Conservation (phyloP, 2,888 invertebrate species). For the Oasisia sp. region DNA sequence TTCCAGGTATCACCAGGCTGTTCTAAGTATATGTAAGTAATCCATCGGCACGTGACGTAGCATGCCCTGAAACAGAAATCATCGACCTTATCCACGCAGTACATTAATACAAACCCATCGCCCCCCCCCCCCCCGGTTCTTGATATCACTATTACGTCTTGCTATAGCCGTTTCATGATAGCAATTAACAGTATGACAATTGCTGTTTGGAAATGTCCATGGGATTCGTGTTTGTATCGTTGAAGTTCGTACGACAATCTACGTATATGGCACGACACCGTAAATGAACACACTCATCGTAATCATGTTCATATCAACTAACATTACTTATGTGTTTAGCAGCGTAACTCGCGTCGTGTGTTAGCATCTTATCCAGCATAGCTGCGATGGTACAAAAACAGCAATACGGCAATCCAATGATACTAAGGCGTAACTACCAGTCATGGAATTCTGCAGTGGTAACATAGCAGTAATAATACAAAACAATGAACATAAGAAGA, state of each 20-base stretch:
- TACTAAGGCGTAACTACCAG: no score
- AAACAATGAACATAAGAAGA: no score
- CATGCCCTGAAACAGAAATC: not conserved
- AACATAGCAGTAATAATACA: no score
- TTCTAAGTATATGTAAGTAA: not conserved
- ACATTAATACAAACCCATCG: not conserved
- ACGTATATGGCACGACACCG: not conserved
- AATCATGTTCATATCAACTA: not conserved
- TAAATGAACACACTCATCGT: not conserved
- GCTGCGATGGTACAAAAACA: no score
- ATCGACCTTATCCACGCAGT: not conserved
- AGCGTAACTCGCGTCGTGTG: not conserved
- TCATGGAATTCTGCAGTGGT: no score
- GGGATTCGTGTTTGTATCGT: no score
- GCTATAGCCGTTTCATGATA: no score
- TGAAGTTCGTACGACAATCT: not conserved
- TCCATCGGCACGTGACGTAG: not conserved
- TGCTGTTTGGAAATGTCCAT: no score
- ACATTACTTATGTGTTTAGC: not conserved
- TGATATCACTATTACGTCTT: not conserved
- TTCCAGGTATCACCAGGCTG: not conserved
- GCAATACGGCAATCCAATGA: no score
- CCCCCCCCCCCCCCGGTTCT: not conserved
- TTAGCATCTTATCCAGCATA: not conserved
- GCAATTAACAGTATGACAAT: no score